Percentiles rank a stretch among this genome's conserved stretches.
These are phyloP conservation scores for Sorex fumeus DNA, from an alignment of 2,113 vertebrate genomes.

Conservation along the genomic window DNA sequence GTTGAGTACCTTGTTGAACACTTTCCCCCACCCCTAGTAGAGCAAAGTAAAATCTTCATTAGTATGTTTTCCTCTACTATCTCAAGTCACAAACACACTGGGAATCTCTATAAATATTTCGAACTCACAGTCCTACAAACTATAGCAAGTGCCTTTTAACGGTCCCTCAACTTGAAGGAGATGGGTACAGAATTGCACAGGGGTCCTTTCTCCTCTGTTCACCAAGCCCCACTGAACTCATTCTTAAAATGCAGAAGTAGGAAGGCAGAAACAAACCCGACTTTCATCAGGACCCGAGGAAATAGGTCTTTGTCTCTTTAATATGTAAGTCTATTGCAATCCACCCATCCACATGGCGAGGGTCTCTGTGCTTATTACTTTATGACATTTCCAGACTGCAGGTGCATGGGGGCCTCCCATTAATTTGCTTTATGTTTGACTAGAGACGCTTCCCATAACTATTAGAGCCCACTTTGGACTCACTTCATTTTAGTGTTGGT, in stretches of 20 bases:
- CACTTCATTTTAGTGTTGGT: conserved; percentile 92
- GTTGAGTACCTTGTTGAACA: neutral
- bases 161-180: neutral
- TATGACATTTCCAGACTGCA: conserved; percentile 92
- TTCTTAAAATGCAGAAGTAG: conserved; percentile 11
- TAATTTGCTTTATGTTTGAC: conserved; percentile 95
- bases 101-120: neutral
- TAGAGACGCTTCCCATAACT: conserved; percentile 91
- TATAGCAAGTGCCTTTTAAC: no score
- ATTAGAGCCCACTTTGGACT: conserved; percentile 87
- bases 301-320: conserved; percentile 85
- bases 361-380: conserved; percentile 91
- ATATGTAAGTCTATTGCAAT: conserved; percentile 92
- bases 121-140: neutral
- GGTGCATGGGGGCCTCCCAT: conserved; percentile 90
- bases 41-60: neutral
- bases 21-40: neutral
- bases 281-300: neutral
- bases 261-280: neutral
- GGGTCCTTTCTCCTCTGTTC: no score
- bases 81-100: neutral
- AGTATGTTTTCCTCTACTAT: neutral
- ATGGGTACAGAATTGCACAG: neutral
- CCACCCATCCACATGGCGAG: conserved; percentile 82
- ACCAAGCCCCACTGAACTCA: neutral